Base-by-base conservation (phyloP, 92 coral and sea anemone species). In the Desmophyllum pertusum region DNA sequence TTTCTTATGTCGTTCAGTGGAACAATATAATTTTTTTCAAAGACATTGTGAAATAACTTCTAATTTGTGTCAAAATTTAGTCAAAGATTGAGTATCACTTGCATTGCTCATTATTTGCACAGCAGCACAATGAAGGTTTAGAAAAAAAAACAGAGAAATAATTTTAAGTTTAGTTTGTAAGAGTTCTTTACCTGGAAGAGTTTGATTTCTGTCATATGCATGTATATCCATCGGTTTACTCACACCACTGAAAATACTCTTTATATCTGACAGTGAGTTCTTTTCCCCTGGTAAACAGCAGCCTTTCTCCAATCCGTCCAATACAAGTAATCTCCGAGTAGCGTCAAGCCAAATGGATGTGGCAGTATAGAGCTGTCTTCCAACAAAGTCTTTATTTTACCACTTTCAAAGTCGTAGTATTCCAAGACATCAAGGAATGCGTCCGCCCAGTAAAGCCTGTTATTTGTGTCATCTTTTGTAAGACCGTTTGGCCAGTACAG, bases 131-230 rank as follows among this genome's bases (percentile, higher is more conserved):
- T n/a, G n/a, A n/a, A n/a, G n/a, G n/a, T n/a, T n/a, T n/a, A n/a
- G n/a, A n/a, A n/a, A n/a, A n/a, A n/a, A n/a, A n/a, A n/a, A n/a
- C n/a, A n/a, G n/a, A n/a, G n/a, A n/a, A n/a, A n/a, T n/a, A n/a
- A n/a, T 45, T 45, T 45, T 45, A 45, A 45, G 13, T 15, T 15
- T 10, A 45, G 50, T 15, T 3, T 10, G 13, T 52, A 52, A 14
- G 19, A 52, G 59, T 52, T 52, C 4, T 18, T 18, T 55, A 55
- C 63, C 63, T 23, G 63, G 63, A 55, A 55, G 63, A 55, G 63
- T 21, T 40, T 23, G 50, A 40, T 70, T 70, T 70, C 75, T 70
- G 75, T 70, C 75, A 10, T 70, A 70, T 19, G 50, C 48, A 40
- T 70, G 50, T 70, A 70, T 55, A 55, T 55, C 63, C 63, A 55